These are phyloP conservation scores for Pandion haliaetus DNA, from an alignment of 2,113 vertebrate species.

Conservation along the genomic window DNA sequence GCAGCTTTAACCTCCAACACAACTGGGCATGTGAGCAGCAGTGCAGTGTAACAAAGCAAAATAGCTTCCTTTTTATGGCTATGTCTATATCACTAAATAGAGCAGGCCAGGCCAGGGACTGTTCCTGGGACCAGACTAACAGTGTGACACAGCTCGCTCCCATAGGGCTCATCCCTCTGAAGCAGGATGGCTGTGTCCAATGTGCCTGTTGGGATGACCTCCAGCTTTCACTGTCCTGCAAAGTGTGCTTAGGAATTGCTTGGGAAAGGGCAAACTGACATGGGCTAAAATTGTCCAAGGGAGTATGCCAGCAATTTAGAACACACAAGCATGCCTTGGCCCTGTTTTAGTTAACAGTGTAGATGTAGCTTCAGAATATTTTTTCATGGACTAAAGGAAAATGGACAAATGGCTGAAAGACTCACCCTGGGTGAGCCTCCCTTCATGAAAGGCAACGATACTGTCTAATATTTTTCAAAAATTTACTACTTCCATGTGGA, in stretches of 20 bases:
- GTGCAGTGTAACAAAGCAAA: background rate
- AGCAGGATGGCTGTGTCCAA: background rate
- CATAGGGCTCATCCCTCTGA: background rate
- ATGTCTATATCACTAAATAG: background rate
- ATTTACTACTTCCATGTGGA: background rate
- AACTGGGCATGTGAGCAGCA: background rate
- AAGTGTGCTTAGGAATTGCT: background rate
- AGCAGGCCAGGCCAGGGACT: background rate
- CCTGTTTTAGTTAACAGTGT: background rate
- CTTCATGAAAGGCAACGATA: background rate
- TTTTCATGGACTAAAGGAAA: background rate
- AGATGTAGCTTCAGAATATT: background rate
- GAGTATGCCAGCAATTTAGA: background rate
- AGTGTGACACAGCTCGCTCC: background rate
- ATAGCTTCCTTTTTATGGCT: background rate
- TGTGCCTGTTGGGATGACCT: background rate
- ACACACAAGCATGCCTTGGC: background rate
- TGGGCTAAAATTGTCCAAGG: background rate
- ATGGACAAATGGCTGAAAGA: background rate
- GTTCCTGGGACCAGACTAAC: background rate
- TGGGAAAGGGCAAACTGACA: background rate
- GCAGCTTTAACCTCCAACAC: background rate
- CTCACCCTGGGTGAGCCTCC: background rate
- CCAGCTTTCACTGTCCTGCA: background rate
- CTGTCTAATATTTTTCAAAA: background rate